Percentiles rank a stretch among this genome's conserved stretches.
phyloP scores from a whole-genome alignment of 2,888 invertebrate species.

The Cheilosia urbana region DNA sequence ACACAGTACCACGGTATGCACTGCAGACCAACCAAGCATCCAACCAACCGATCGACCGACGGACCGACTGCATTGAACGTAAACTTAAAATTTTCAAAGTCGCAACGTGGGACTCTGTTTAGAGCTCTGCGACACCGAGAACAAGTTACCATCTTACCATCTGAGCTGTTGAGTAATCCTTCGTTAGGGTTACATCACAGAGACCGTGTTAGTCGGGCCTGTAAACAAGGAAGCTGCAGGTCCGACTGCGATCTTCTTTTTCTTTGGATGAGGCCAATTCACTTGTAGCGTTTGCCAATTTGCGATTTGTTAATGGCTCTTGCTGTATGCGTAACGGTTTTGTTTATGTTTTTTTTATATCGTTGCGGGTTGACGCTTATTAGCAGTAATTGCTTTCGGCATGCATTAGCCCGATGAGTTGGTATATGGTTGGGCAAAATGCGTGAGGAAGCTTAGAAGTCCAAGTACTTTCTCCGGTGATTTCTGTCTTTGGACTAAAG shows the following conservation, averaged over 20 bases:
- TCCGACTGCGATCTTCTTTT: conserved; percentile 25
- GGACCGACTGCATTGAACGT: conserved; percentile 64
- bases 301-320: conserved; percentile 18
- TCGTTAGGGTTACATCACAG: conserved; percentile 46
- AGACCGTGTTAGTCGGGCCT: conserved; percentile 33
- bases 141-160: conserved; percentile 62
- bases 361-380: not conserved
- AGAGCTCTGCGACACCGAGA: conserved; percentile 27
- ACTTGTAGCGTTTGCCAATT: not conserved
- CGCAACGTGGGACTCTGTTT: conserved; percentile 21
- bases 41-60: not conserved
- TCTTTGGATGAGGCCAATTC: not conserved
- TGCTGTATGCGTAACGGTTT: not conserved
- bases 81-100: conserved; percentile 76
- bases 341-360: not conserved
- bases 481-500: too few species aligned
- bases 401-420: too few species aligned
- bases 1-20: conserved; percentile 35
- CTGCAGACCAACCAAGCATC: conserved; percentile 37
- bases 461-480: too few species aligned
- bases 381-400: not conserved
- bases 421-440: too few species aligned
- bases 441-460: too few species aligned
- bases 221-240: conserved; percentile 43
- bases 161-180: conserved; percentile 30